Evolutionary conservation across 2,888 invertebrate genomes (phyloP).

Genomic region (Amphipyra tragopoginis): DNA sequence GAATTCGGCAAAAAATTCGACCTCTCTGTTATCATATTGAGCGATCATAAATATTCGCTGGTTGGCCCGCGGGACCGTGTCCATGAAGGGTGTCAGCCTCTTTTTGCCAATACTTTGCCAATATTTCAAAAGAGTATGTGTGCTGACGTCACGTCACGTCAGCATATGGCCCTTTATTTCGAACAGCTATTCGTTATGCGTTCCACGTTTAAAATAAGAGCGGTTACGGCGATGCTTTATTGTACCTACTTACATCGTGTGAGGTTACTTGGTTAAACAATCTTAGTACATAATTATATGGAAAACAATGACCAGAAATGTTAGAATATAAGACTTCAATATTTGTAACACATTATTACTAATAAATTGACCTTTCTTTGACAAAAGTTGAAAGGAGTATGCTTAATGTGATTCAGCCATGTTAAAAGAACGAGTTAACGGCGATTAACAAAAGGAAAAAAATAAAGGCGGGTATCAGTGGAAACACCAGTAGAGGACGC

Average conservation of each 20-base stretch:
- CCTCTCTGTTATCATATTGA: constrained; percentile 54
- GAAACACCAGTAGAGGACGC: too few species aligned
- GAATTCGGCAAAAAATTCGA: constrained; percentile 41
- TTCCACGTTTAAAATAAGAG: constrained; percentile 50
- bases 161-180: constrained; percentile 44
- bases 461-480: too few species aligned
- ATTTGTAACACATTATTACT: too few species aligned
- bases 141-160: constrained; percentile 51
- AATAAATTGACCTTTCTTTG: too few species aligned
- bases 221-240: constrained; percentile 14
- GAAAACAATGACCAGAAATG: too few species aligned
- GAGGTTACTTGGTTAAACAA: neutral
- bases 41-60: constrained; percentile 71
- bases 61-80: constrained; percentile 46
- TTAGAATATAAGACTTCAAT: too few species aligned
- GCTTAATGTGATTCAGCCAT: too few species aligned
- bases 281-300: neutral
- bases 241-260: constrained; percentile 13
- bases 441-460: too few species aligned
- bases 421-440: too few species aligned
- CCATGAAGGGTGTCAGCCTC: constrained; percentile 59
- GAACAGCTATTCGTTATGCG: constrained; percentile 47
- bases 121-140: constrained; percentile 65
- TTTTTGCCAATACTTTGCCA: constrained; percentile 71
- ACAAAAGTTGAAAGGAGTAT: too few species aligned